Evolutionary conservation across 1,140 invertebrate genomes (phyloP).

Genomic region (Lepidurus arcticus): DNA sequence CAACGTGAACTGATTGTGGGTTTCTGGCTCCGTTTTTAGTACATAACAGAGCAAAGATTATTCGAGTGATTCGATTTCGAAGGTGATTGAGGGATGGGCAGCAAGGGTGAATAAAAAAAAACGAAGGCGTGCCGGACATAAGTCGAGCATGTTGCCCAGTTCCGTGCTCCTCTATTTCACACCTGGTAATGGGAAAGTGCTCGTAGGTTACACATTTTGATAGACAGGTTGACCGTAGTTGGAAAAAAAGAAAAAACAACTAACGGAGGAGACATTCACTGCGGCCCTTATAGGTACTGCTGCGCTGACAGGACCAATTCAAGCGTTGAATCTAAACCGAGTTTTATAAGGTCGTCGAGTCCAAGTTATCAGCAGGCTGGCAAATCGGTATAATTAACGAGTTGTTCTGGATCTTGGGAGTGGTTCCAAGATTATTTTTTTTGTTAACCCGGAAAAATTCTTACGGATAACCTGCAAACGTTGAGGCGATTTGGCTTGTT

Average conservation of each 20-base stretch:
- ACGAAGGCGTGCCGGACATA: not conserved
- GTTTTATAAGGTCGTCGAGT: not conserved
- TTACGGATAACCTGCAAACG: not conserved
- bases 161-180: not conserved
- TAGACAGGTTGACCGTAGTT: constrained; percentile 8
- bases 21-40: not conserved
- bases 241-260: not conserved
- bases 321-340: not conserved
- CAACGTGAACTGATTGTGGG: not conserved
- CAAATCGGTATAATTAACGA: not conserved
- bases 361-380: not conserved
- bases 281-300: too few relatives aligned
- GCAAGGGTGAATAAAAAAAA: not conserved
- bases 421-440: not conserved
- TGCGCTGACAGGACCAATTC: not conserved
- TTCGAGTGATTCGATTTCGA: not conserved
- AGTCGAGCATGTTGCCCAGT: not conserved
- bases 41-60: not conserved
- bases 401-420: not conserved
- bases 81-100: not conserved
- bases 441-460: not conserved
- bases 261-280: not conserved
- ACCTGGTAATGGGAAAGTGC: not conserved
- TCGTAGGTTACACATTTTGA: not conserved
- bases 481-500: not conserved